Percentiles rank a stretch among this genome's conserved stretches.
Evolutionary conservation across 1,140 invertebrate species (phyloP).

Genomic region (Mylabris phalerata): DNA sequence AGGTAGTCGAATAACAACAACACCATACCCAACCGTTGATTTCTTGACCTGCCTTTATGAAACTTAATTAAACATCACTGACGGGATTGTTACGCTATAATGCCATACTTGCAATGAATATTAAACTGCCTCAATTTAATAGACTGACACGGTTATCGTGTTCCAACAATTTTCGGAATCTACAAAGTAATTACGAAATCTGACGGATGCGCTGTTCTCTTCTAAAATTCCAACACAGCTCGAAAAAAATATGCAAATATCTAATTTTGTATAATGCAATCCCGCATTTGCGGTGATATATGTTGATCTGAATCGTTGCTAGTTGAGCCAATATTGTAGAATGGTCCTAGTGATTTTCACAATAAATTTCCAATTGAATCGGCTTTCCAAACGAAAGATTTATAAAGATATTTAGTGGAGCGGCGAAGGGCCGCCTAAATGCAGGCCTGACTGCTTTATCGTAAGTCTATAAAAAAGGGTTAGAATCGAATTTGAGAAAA

Average conservation of each 20-base stretch:
- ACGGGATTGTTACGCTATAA: conserved; percentile 4
- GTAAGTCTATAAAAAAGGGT: not conserved
- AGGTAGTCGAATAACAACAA: too few species aligned
- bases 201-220: too few species aligned
- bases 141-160: conserved; percentile 1
- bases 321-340: too few species aligned
- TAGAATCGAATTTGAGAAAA: too few species aligned
- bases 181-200: too few species aligned
- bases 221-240: too few species aligned
- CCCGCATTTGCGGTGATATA: too few species aligned
- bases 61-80: conserved; percentile 20
- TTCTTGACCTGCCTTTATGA: conserved; percentile 18
- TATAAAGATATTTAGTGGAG: conserved; percentile 15
- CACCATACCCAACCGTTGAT: not conserved
- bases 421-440: not conserved
- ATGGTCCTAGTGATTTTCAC: conserved; percentile 2
- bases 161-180: not conserved
- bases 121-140: conserved; percentile 8
- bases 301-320: too few species aligned
- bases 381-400: conserved; percentile 2
- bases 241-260: too few species aligned
- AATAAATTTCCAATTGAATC: conserved; percentile 15
- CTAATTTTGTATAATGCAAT: too few species aligned
- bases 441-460: conserved; percentile 1
- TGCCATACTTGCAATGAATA: conserved; percentile 5